Conservation (phyloP, 2,888 invertebrate species). For the Diadromus collaris region DNA sequence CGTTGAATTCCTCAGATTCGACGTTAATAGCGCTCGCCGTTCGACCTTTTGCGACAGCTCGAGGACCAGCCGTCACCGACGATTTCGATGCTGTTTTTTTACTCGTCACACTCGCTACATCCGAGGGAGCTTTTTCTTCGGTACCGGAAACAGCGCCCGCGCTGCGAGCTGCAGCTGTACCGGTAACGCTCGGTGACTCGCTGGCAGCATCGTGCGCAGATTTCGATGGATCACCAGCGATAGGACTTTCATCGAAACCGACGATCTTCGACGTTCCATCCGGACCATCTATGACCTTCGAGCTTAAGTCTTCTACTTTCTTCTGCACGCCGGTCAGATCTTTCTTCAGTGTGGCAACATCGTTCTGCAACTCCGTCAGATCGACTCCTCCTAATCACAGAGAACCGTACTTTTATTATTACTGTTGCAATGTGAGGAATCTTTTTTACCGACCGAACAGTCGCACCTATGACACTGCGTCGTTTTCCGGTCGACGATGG, state of each 20-base stretch:
- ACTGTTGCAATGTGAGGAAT: not conserved
- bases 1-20: not conserved
- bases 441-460: not conserved
- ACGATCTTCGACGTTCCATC: conserved; percentile 12
- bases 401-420: not conserved
- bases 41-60: conserved; percentile 16
- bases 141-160: not conserved
- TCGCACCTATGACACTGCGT: conserved; percentile 53
- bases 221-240: not conserved
- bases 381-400: conserved; percentile 54
- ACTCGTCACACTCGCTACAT: conserved; percentile 18
- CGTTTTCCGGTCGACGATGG: conserved; percentile 26
- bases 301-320: conserved; percentile 57
- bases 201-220: not conserved
- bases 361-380: conserved; percentile 61
- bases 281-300: conserved; percentile 42
- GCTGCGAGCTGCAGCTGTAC: not conserved
- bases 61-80: conserved; percentile 22
- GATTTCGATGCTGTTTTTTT: not conserved
- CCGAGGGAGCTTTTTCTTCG: conserved; percentile 26
- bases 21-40: not conserved
- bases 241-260: not conserved
- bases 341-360: conserved; percentile 59
- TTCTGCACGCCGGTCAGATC: conserved; percentile 61
- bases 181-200: conserved; percentile 28